Evolutionary conservation across 2,888 invertebrate genomes (phyloP).

Genomic region (Chymomyza caudatula): DNA sequence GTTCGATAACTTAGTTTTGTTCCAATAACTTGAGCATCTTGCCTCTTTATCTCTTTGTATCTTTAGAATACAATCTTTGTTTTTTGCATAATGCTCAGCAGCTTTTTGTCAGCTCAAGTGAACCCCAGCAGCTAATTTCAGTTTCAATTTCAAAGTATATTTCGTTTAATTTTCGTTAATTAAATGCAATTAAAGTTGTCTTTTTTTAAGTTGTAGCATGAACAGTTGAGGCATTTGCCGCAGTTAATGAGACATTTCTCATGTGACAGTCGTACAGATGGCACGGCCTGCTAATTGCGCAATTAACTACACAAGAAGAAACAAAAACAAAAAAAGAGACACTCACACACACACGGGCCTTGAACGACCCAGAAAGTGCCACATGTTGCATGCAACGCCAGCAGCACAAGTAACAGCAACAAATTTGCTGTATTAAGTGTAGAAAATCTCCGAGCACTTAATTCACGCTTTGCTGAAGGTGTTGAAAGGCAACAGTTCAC

Average conservation of each 20-base stretch:
- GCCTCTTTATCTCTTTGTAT: too few relatives aligned
- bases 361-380: slow-evolving; percentile 44
- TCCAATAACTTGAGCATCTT: too few relatives aligned
- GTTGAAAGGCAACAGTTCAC: slow-evolving; percentile 59
- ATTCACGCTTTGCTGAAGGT: slow-evolving; percentile 72
- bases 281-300: slow-evolving; percentile 57
- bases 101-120: not conserved
- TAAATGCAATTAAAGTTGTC: slow-evolving; percentile 49
- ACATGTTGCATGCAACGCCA: slow-evolving; percentile 58
- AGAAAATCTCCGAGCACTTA: slow-evolving; percentile 72
- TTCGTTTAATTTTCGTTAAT: slow-evolving; percentile 66
- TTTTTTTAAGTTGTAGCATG: not conserved
- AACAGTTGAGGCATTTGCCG: not conserved
- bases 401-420: slow-evolving; percentile 23
- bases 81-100: too few relatives aligned
- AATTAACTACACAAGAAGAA: slow-evolving; percentile 55
- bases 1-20: too few relatives aligned
- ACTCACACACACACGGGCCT: not conserved
- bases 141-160: slow-evolving; percentile 23
- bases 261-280: slow-evolving; percentile 1
- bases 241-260: slow-evolving; percentile 49
- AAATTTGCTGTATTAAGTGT: slow-evolving; percentile 65
- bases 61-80: too few relatives aligned
- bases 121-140: not conserved
- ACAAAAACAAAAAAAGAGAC: slow-evolving; percentile 4